phyloP scores from a whole-genome alignment of 2,888 invertebrate genomes.

The Drosophila histrio region DNA sequence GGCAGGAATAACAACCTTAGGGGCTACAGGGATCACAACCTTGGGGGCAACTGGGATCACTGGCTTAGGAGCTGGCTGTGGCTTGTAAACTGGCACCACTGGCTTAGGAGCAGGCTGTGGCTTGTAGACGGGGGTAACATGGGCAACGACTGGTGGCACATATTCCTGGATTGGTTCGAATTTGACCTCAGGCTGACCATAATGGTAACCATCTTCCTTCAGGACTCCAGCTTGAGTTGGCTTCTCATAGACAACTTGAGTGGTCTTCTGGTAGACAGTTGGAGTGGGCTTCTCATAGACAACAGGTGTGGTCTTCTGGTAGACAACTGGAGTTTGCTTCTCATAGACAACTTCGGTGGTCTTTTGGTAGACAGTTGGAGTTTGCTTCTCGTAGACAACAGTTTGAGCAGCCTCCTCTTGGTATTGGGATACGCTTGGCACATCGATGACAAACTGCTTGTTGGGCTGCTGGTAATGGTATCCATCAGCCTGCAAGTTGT shows the following conservation, averaged over 20 bases:
- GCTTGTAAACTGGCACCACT: conserved; percentile 24
- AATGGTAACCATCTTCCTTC: conserved; percentile 70
- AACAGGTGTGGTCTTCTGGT: conserved; percentile 20
- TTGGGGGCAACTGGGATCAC: conserved; percentile 16
- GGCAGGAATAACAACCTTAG: conserved; percentile 23
- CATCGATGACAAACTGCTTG: conserved; percentile 67
- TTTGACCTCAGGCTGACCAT: conserved; percentile 40
- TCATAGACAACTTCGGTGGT: conserved; percentile 29
- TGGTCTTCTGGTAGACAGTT: conserved; percentile 17
- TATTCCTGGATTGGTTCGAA: conserved; percentile 48
- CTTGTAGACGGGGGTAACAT: conserved; percentile 18
- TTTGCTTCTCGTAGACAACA: conserved; percentile 20
- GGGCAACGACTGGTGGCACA: conserved; percentile 22
- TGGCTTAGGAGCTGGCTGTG: conserved; percentile 11
- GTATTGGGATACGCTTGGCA: conserved; percentile 62
- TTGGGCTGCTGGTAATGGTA: conserved; percentile 73
- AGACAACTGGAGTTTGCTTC: conserved; percentile 44
- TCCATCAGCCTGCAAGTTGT: conserved; percentile 80
- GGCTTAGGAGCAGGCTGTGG: conserved; percentile 27
- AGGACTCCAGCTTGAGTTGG: conserved; percentile 51
- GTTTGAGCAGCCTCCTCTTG: conserved; percentile 37
- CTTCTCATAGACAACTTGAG: conserved; percentile 17
- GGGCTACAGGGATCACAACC: conserved; percentile 17
- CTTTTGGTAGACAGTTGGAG: conserved; percentile 40
- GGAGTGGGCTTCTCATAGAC: conserved; percentile 26